Conservation (phyloP, 2,113 vertebrate species). For the Gadus chalcogrammus region DNA sequence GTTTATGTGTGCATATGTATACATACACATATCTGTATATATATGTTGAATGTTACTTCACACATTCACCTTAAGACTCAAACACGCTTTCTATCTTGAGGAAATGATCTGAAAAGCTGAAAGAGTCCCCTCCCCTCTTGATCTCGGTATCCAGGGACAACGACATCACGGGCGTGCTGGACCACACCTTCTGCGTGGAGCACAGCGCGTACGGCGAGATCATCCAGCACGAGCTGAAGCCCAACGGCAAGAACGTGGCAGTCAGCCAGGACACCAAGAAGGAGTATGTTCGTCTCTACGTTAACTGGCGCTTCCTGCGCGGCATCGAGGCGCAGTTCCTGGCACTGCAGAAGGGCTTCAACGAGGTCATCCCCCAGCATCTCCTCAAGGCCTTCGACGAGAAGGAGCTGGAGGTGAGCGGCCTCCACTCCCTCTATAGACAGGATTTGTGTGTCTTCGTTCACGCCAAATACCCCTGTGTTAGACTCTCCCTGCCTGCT, state of each 20-base stretch:
- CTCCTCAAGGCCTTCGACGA: constrained; percentile 97
- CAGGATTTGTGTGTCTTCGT: neutral
- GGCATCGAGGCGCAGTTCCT: constrained; percentile 98
- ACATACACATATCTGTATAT: no score
- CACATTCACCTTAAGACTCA: no score
- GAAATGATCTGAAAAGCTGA: no score
- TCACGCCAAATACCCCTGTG: neutral
- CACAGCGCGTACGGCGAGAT: constrained; percentile 98
- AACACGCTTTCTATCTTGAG: no score
- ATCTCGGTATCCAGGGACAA: constrained; percentile 80
- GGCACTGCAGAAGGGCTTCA: constrained; percentile 98
- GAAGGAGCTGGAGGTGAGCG: constrained; percentile 92
- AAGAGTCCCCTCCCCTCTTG: neutral
- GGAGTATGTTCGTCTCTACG: constrained; percentile 96
- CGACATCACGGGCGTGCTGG: constrained; percentile 96
- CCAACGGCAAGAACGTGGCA: constrained; percentile 93
- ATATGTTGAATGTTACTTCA: no score
- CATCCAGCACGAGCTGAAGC: constrained; percentile 97
- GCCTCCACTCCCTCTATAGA: neutral
- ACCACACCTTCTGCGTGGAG: constrained; percentile 98
- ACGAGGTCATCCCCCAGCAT: constrained; percentile 98
- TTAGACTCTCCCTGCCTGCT: no score
- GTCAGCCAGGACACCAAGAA: constrained; percentile 98
- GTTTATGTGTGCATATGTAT: no score
- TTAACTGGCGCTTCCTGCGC: constrained; percentile 98